Evolutionary conservation across 2,797 vertebrate species (phyloP).

Genomic region (Sebastiscus albofasciatus): DNA sequence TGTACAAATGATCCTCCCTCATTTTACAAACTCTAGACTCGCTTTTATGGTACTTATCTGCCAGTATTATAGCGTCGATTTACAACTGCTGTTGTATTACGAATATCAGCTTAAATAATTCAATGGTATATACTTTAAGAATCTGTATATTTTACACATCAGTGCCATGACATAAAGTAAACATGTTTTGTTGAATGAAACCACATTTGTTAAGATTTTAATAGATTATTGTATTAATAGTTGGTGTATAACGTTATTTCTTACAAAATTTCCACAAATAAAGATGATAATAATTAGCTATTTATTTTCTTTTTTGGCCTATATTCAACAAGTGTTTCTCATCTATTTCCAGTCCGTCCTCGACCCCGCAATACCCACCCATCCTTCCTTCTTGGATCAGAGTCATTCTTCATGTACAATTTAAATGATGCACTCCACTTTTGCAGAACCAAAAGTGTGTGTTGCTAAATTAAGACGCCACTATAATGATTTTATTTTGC

Average conservation of each 20-base stretch:
- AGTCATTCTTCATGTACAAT: slow-evolving; percentile 46
- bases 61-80: neutral
- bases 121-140: neutral
- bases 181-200: neutral
- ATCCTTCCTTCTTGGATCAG: neutral
- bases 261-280: slow-evolving; percentile 32
- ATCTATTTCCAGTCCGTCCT: slow-evolving; percentile 25
- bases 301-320: slow-evolving; percentile 24
- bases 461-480: slow-evolving; percentile 36
- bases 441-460: slow-evolving; percentile 28
- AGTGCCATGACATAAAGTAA: neutral
- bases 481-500: slow-evolving; percentile 29
- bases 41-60: neutral
- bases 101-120: slow-evolving; percentile 1
- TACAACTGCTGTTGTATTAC: neutral
- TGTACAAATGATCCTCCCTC: neutral
- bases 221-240: slow-evolving; percentile 5
- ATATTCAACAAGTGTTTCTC: slow-evolving; percentile 10
- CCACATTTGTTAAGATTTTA: neutral
- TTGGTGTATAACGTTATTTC: neutral
- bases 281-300: slow-evolving; percentile 27
- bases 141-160: neutral
- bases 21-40: neutral
- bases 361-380: neutral
- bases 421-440: slow-evolving; percentile 48